phyloP scores from a whole-genome alignment of 2,113 vertebrate species.

The Clinocottus analis region DNA sequence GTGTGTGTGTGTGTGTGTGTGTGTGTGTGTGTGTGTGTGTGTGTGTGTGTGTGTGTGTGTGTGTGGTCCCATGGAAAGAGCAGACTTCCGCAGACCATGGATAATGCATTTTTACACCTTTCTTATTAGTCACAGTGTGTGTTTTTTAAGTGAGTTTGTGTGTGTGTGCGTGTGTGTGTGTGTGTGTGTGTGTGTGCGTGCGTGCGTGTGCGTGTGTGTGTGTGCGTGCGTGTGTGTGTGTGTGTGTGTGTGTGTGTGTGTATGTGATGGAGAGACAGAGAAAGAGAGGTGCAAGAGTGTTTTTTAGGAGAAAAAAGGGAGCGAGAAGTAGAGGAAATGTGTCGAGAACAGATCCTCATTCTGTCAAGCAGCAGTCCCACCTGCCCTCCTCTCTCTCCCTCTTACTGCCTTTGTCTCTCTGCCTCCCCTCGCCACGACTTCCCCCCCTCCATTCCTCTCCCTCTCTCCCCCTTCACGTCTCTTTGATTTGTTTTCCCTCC shows the following conservation, averaged over 20 bases:
- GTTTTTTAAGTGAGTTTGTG: too few species aligned
- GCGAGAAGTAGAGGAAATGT: slow-evolving; percentile 56
- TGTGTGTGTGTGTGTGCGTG: slow-evolving; percentile 7
- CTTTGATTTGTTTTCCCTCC: slow-evolving; percentile 80
- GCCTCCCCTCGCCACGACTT: slow-evolving; percentile 25
- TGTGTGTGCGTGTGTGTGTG: slow-evolving; percentile 12
- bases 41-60: slow-evolving; percentile 34
- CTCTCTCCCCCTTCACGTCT: slow-evolving; percentile 63
- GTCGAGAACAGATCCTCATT: slow-evolving; percentile 80
- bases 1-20: slow-evolving; percentile 21
- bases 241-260: slow-evolving; percentile 11
- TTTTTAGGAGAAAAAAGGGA: slow-evolving; percentile 55
- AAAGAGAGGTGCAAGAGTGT: slow-evolving; percentile 35
- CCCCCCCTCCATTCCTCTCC: slow-evolving; percentile 33
- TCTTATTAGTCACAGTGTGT: slow-evolving; percentile 74
- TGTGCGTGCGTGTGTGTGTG: slow-evolving; percentile 6
- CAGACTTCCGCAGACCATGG: slow-evolving; percentile 56
- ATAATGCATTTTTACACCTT: slow-evolving; percentile 76
- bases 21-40: slow-evolving; percentile 39
- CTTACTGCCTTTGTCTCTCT: slow-evolving; percentile 55
- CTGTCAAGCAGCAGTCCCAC: slow-evolving; percentile 76
- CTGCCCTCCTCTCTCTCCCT: slow-evolving; percentile 61
- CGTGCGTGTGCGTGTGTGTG: slow-evolving; percentile 6
- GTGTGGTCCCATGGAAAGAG: slow-evolving; percentile 69
- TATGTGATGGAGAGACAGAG: background rate